A percentile compares a stretch with the other conserved stretches of the same genome.
Evolutionary conservation across 2,797 vertebrate species (phyloP).

Genomic region (Peromyscus attwateri): DNA sequence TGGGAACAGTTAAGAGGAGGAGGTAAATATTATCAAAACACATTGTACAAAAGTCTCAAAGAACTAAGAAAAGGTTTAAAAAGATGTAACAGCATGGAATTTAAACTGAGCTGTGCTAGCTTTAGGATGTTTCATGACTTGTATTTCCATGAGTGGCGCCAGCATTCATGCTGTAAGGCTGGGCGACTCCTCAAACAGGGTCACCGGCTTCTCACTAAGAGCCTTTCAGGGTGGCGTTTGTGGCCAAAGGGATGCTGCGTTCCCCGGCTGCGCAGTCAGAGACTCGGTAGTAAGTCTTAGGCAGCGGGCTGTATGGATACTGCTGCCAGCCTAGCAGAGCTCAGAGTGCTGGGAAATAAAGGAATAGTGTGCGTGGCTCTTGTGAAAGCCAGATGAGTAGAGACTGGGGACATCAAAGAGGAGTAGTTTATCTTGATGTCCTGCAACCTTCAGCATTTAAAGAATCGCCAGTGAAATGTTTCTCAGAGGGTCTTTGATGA

Average conservation of each 20-base stretch:
- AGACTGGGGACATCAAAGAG: slow-evolving; percentile 59
- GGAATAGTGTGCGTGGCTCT: slow-evolving; percentile 30
- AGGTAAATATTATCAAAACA: background rate
- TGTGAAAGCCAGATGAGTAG: slow-evolving; percentile 18
- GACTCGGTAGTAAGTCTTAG: slow-evolving; percentile 43
- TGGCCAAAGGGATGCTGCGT: slow-evolving; percentile 10
- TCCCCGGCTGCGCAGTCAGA: background rate
- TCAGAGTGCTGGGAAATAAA: slow-evolving; percentile 55
- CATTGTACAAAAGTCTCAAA: background rate
- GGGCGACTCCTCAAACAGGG: background rate
- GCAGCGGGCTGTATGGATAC: slow-evolving; percentile 14
- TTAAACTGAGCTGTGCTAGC: background rate
- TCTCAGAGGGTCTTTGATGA: slow-evolving; percentile 52
- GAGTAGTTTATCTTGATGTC: slow-evolving; percentile 59
- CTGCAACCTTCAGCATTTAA: slow-evolving; percentile 40
- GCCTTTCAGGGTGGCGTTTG: background rate
- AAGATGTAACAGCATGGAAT: background rate
- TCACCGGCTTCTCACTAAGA: background rate
- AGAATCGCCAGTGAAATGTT: slow-evolving; percentile 48
- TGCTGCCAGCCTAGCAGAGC: slow-evolving; percentile 51
- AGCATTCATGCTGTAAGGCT: background rate
- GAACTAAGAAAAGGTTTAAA: background rate
- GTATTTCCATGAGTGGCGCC: background rate
- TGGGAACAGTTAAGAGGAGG: background rate
- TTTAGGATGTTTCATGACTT: slow-evolving; percentile 36